These are phyloP conservation scores for Antheraea yamamai DNA, from an alignment of 2,888 invertebrate genomes.

Conservation along the genomic window DNA sequence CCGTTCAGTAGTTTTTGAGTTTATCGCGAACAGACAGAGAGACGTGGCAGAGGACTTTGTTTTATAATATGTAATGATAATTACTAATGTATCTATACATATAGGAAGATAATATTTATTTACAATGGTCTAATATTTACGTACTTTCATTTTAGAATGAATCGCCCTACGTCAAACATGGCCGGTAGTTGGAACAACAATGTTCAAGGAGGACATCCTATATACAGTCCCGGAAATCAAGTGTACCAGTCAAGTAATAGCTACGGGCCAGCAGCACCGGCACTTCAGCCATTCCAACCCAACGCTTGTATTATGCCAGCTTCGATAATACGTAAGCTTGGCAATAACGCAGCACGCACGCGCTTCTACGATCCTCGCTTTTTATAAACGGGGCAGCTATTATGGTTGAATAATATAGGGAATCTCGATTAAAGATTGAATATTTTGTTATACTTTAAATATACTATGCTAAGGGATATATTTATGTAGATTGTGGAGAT, in stretches of 20 bases:
- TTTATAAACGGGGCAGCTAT: not conserved
- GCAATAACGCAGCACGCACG: slow-evolving; percentile 38
- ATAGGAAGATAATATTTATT: not conserved
- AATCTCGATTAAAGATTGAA: slow-evolving; percentile 40
- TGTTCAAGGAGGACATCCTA: not conserved
- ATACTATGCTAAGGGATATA: not conserved
- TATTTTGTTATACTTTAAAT: slow-evolving; percentile 23
- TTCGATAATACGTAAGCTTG: slow-evolving; percentile 45
- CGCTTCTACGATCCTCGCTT: slow-evolving; percentile 26
- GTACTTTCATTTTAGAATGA: slow-evolving; percentile 27
- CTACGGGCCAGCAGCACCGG: slow-evolving; percentile 33
- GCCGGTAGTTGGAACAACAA: slow-evolving; percentile 14
- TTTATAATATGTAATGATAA: no score
- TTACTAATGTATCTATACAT: not conserved
- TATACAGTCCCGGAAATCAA: slow-evolving; percentile 28
- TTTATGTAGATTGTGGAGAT: slow-evolving; percentile 22
- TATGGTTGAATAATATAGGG: slow-evolving; percentile 25
- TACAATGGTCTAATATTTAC: not conserved
- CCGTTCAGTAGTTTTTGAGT: no score
- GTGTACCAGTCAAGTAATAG: slow-evolving; percentile 45
- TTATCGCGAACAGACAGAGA: no score
- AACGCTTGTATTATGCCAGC: slow-evolving; percentile 58
- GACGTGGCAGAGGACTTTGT: no score
- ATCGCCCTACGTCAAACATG: slow-evolving; percentile 24
- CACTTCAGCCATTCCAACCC: slow-evolving; percentile 35